Conservation (phyloP, 2,797 vertebrate species). For the Pipistrellus pipistrellus region DNA sequence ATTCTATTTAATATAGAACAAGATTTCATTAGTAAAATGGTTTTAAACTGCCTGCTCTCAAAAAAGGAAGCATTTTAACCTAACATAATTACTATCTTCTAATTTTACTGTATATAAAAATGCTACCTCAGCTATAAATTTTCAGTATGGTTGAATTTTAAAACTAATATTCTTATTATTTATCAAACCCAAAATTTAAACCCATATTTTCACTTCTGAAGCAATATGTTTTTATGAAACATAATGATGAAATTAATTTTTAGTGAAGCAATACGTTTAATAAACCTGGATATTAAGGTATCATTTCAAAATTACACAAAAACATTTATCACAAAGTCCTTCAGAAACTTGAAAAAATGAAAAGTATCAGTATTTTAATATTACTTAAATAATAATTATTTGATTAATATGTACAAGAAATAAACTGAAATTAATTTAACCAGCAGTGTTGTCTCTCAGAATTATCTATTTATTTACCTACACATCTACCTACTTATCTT, state of each 20-base stretch:
- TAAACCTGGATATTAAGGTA: neutral
- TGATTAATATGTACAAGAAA: neutral
- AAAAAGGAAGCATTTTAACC: slow-evolving; percentile 16
- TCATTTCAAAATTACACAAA: slow-evolving; percentile 15
- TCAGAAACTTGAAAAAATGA: neutral
- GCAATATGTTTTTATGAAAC: neutral
- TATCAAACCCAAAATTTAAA: slow-evolving; percentile 27
- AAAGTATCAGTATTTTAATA: neutral
- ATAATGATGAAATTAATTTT: neutral
- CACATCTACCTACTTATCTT: neutral
- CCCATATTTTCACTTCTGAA: slow-evolving; percentile 16
- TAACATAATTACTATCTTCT: slow-evolving; percentile 11
- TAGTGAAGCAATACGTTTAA: slow-evolving; percentile 3
- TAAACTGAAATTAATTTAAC: neutral
- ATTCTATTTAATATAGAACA: slow-evolving; percentile 11
- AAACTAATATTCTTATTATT: neutral
- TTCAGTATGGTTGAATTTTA: slow-evolving; percentile 27
- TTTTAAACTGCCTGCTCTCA: neutral
- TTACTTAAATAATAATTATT: neutral
- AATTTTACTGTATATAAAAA: slow-evolving; percentile 48
- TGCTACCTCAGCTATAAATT: neutral
- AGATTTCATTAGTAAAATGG: neutral
- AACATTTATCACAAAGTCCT: neutral
- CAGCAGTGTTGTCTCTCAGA: neutral
- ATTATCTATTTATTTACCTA: neutral